Percentiles rank a stretch among this genome's conserved stretches.
Evolutionary conservation across 2,113 vertebrate genomes (phyloP).

Genomic region (Rhynchopsitta pachyrhyncha): DNA sequence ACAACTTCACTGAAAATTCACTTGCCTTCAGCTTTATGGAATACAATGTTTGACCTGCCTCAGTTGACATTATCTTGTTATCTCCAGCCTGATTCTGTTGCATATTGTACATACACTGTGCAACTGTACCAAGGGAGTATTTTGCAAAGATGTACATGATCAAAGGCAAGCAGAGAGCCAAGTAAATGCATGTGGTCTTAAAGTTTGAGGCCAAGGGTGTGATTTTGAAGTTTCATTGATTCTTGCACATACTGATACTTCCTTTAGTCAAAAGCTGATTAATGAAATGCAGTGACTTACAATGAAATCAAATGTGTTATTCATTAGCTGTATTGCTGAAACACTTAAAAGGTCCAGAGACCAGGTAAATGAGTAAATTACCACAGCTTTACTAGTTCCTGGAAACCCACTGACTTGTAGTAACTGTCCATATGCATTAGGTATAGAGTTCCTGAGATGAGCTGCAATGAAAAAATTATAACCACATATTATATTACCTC

Average conservation of each 20-base stretch:
- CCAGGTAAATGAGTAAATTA: background rate
- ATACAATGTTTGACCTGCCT: background rate
- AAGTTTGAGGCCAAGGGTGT: background rate
- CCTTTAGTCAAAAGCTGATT: background rate
- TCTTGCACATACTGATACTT: background rate
- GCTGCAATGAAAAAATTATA: background rate
- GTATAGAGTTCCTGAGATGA: background rate
- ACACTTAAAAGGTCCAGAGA: background rate
- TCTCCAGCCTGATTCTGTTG: background rate
- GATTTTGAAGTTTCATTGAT: background rate
- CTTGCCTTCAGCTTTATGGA: background rate
- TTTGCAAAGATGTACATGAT: background rate
- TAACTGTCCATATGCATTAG: background rate
- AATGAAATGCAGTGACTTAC: background rate
- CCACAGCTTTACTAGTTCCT: background rate
- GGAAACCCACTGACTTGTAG: background rate
- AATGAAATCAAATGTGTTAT: background rate
- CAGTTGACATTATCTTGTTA: background rate
- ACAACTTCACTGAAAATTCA: background rate
- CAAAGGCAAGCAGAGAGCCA: background rate
- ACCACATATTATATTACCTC: accelerated
- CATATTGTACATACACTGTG: background rate
- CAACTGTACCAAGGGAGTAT: background rate
- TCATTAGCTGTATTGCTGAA: background rate
- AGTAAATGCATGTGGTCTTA: background rate